Evolutionary conservation across 2,888 invertebrate genomes (phyloP), one percentile per base, ranked within the genome.

Genomic region (Acrocera orbiculus): DNA sequence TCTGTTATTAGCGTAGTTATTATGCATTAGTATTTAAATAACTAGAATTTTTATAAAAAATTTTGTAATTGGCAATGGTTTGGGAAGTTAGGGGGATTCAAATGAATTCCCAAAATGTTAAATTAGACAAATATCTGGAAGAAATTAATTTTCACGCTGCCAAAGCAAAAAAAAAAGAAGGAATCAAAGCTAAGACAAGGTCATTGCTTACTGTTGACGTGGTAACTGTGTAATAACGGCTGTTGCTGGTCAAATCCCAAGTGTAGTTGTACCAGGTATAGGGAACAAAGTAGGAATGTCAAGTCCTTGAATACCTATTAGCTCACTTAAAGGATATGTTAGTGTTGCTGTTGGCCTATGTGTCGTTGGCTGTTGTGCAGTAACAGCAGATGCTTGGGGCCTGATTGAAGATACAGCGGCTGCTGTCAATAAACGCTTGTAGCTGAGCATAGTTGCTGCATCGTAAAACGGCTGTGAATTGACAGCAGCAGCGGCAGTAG

Each of bases 281-380:
- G 80, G 73, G 54, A 82, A 82, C 32, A 82, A 69, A 14, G 56
- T 48, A 22, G 60, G 60, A 50, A 75, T 60, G 49, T 76, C 76
- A 40, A 76, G 63, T 29, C 73, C 69, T 46, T 72, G 76, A 34
- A 76, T 66, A 27, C 79, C 78, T 35, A 85, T 65, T 43, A 77
- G 58, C 52, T 77, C 77, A 52, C 69, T 72, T 64, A 77, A 67
- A 38, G 72, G 73, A 54, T 77, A 77, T 29, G 70, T 66, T 38
- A 73, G 62, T 16, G 70, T 65, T 54, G 62, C 73, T 49, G 54
- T 66, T 43, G 34, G 62, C 61, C 41, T 63, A 25, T 61, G 41
- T 62, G 56, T 28, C 62, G 56, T 50, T 61, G 67, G 56, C 53
- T 51, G 53, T 56, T 66, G 55, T 56, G 53, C 37, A 16, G 51